Conservation (phyloP, 2,797 vertebrate genomes). For the Sternotherus odoratus region DNA sequence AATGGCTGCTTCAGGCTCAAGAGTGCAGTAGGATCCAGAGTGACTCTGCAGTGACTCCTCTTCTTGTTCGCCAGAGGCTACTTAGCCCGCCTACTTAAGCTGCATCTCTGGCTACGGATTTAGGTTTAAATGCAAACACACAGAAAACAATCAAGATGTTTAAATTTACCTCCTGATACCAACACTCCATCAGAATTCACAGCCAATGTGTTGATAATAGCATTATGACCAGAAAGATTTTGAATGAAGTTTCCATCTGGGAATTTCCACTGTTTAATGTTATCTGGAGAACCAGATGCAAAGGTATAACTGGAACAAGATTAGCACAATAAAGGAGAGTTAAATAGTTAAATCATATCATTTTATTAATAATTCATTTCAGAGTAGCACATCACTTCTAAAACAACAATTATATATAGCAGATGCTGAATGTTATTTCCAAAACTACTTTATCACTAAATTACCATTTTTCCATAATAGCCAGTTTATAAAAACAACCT, state of each 20-base stretch:
- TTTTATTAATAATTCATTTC: neutral
- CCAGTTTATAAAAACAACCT: neutral
- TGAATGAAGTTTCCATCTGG: constrained; percentile 98
- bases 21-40: neutral
- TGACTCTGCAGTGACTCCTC: neutral
- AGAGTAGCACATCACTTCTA: neutral
- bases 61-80: neutral
- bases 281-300: constrained; percentile 98
- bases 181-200: constrained; percentile 97
- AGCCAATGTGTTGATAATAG: constrained; percentile 96
- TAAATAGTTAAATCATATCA: neutral
- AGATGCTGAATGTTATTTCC: neutral
- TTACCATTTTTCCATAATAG: neutral
- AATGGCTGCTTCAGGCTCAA: neutral
- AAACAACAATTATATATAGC: neutral
- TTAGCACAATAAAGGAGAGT: neutral
- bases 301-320: constrained; percentile 93
- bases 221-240: constrained; percentile 97
- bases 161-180: constrained; percentile 93
- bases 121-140: neutral
- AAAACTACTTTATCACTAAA: neutral
- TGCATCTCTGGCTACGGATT: neutral
- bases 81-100: neutral
- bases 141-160: neutral
- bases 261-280: constrained; percentile 99